A percentile compares a stretch with the other conserved stretches of the same genome.
Conservation (phyloP, 2,113 vertebrate genomes). For the Pollachius pollachius region DNA sequence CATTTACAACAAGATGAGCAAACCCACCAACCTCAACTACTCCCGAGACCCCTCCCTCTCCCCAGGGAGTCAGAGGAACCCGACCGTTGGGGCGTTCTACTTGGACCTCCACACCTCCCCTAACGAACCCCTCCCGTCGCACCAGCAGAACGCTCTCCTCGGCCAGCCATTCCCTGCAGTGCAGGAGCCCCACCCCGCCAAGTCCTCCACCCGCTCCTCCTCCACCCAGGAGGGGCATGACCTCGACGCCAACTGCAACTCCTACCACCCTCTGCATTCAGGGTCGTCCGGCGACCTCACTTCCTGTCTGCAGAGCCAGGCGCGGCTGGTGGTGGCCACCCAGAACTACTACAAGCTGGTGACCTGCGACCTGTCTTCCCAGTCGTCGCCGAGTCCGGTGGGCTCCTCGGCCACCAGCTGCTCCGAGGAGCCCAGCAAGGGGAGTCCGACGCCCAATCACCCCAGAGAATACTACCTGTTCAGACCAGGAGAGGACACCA, state of each 20-base stretch:
- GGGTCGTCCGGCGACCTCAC: slow-evolving; percentile 74
- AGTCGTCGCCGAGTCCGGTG: slow-evolving; percentile 90
- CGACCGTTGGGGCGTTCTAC: slow-evolving; percentile 80
- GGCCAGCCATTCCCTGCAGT: slow-evolving; percentile 68
- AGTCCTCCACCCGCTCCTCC: slow-evolving; percentile 79
- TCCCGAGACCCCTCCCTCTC: slow-evolving; percentile 78
- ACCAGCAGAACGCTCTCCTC: slow-evolving; percentile 47
- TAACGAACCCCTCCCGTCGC: slow-evolving; percentile 71
- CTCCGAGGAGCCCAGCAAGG: slow-evolving; percentile 88
- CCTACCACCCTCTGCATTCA: slow-evolving; percentile 76
- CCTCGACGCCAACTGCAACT: slow-evolving; percentile 95
- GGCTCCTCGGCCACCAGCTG: slow-evolving; percentile 93
- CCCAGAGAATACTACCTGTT: slow-evolving; percentile 95
- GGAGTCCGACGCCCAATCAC: slow-evolving; percentile 80
- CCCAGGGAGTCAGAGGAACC: slow-evolving; percentile 21
- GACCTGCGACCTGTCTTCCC: slow-evolving; percentile 93
- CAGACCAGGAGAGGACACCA: slow-evolving; percentile 63
- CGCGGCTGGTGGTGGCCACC: slow-evolving; percentile 90
- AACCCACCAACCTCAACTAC: slow-evolving; percentile 83
- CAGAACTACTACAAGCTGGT: slow-evolving; percentile 99
- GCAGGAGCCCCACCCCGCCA: slow-evolving; percentile 69
- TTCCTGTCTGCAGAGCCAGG: slow-evolving; percentile 92
- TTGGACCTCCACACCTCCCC: slow-evolving; percentile 93
- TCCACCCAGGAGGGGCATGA: slow-evolving; percentile 71
- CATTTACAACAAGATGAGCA: slow-evolving; percentile 91